Conservation (phyloP, 2,888 invertebrate genomes). For the Sinotaia quadrata region DNA sequence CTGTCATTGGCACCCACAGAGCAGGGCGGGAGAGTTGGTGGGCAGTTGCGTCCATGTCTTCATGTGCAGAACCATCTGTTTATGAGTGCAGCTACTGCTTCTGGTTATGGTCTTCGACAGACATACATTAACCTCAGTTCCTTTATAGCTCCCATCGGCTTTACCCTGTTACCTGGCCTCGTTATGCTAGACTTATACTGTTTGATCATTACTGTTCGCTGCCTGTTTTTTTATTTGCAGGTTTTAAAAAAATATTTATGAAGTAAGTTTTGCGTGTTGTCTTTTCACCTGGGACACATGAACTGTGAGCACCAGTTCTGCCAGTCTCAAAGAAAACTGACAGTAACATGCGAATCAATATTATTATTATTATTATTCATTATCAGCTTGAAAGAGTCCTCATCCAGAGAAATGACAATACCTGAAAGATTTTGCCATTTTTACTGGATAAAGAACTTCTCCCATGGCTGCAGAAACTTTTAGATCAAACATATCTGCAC, state of each 20-base stretch:
- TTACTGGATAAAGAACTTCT: background rate
- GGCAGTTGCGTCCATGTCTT: slow-evolving; percentile 8
- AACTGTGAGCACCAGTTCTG: slow-evolving; percentile 26
- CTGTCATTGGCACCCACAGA: slow-evolving; percentile 4
- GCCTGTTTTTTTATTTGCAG: slow-evolving; percentile 23
- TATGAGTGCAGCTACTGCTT: slow-evolving; percentile 25
- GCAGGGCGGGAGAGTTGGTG: slow-evolving; percentile 23
- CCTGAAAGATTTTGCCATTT: background rate
- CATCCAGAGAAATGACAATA: background rate
- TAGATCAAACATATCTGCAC: too few relatives aligned
- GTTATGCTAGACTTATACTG: slow-evolving; percentile 18
- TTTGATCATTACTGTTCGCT: slow-evolving; percentile 24
- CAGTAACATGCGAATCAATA: too few relatives aligned
- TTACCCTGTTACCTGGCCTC: slow-evolving; percentile 13
- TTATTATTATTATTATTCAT: too few relatives aligned
- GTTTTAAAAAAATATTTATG: background rate
- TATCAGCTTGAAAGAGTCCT: background rate
- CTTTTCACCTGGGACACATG: slow-evolving; percentile 25
- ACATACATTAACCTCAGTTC: slow-evolving; percentile 3
- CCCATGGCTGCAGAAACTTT: too few relatives aligned
- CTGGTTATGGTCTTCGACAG: slow-evolving; percentile 14
- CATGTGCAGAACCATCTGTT: background rate
- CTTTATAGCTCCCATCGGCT: slow-evolving; percentile 11
- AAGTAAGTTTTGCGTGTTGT: slow-evolving; percentile 20
- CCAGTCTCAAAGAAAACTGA: slow-evolving; percentile 22